Evolutionary conservation across 2,888 invertebrate genomes (phyloP).

Genomic region (Apeira syringaria): DNA sequence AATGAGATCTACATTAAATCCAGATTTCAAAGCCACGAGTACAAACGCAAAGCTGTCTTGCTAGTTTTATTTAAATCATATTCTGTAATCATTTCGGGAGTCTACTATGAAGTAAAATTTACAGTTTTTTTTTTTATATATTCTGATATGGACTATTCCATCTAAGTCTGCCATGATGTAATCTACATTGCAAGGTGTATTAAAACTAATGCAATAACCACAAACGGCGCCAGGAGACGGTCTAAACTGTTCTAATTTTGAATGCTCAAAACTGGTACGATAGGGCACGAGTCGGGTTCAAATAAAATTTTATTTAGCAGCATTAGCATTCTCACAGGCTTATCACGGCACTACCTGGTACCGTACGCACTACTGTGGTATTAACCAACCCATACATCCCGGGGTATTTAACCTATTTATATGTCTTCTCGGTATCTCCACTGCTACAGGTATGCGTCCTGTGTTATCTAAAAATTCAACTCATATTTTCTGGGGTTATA

Average conservation of each 20-base stretch:
- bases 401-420: slow-evolving; percentile 21
- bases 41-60: too few relatives aligned
- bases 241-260: slow-evolving; percentile 10
- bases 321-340: slow-evolving; percentile 66
- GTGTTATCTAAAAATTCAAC: slow-evolving; percentile 18
- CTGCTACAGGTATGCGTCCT: slow-evolving; percentile 5
- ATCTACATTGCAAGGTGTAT: too few relatives aligned
- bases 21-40: too few relatives aligned
- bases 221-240: slow-evolving; percentile 9
- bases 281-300: slow-evolving; percentile 45
- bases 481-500: too few relatives aligned
- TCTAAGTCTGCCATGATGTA: too few relatives aligned
- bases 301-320: slow-evolving; percentile 69
- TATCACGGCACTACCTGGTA: slow-evolving; percentile 47
- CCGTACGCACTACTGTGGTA: slow-evolving; percentile 47
- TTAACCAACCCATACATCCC: slow-evolving; percentile 25
- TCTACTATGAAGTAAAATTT: too few relatives aligned
- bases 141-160: too few relatives aligned
- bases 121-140: too few relatives aligned
- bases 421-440: slow-evolving; percentile 20
- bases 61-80: too few relatives aligned
- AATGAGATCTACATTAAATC: too few relatives aligned
- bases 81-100: too few relatives aligned
- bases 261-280: slow-evolving; percentile 32
- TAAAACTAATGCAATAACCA: slow-evolving; percentile 10